Conservation (phyloP, 1,140 invertebrate species). For the Diachasmimorpha longicaudata region DNA sequence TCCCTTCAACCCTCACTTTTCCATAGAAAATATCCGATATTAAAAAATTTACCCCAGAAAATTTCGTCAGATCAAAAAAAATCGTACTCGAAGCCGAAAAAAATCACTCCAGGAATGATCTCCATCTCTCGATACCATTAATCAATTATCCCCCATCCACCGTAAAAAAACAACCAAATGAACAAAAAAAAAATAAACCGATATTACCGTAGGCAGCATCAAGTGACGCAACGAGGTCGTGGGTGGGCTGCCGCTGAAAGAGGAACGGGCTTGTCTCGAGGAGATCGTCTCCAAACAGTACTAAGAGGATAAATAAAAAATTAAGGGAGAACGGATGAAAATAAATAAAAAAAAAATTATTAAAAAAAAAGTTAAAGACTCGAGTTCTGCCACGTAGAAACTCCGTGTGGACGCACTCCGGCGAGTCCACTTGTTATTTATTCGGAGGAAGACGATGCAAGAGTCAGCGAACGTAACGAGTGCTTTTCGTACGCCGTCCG, state of each 20-base stretch:
- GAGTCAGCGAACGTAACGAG: background rate
- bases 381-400: background rate
- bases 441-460: background rate
- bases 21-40: too few relatives aligned
- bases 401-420: conserved; percentile 2
- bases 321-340: background rate
- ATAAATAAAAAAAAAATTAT: background rate
- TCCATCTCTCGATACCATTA: too few relatives aligned
- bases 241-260: conserved; percentile 21
- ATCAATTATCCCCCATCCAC: too few relatives aligned
- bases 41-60: too few relatives aligned
- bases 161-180: too few relatives aligned
- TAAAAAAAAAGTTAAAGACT: background rate
- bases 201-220: background rate
- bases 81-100: too few relatives aligned
- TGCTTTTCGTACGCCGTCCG: conserved; percentile 20
- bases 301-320: background rate
- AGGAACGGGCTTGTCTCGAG: background rate
- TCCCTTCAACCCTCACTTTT: too few relatives aligned
- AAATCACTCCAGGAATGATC: too few relatives aligned
- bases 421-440: conserved; percentile 18
- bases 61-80: too few relatives aligned
- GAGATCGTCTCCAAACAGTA: background rate
- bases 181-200: too few relatives aligned
- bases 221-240: conserved; percentile 22